Evolutionary conservation across 2,113 vertebrate genomes (phyloP), one percentile per base, ranked within the genome.

Genomic region (Clarias magur): DNA sequence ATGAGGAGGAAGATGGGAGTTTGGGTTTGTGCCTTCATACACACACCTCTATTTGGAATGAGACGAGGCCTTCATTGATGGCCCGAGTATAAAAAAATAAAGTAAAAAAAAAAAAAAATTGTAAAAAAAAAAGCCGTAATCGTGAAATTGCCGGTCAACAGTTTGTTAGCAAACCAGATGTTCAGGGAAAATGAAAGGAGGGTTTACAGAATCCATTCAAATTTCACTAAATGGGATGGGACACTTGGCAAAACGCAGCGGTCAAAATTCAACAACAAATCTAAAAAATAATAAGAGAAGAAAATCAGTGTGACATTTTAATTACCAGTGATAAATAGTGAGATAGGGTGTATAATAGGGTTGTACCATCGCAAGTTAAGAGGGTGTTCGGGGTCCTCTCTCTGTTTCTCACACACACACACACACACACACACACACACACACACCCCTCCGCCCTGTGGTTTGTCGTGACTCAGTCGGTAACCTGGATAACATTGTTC

Each of bases 291-390:
- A 80, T 9, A 60, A 25, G 3, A 48, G 12, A 8, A 54, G 78
- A 75, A 82, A 67, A 82, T 17, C 0, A 82, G 30, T 54, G 57
- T 70, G 73, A 30, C n/a, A 11, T 80, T 72, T 86, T 82, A 88
- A 88, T 85, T 80, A 75, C 23, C 11, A 17, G 17, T 48, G 82
- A 67, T 75, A 85, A 85, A n/a, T 48, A 30, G 70, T 68, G 25
- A 54, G 73, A 53, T 85, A 56, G n/a, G 75, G 56, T 13, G 65
- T 38, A 87, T 80, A 90, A 30, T 30, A 73, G 85, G 21, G 53
- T 25, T 94, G 89, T 94, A 98, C 98, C 97, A 90, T 98, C 97
- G 94, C 97, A 99, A 15, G 96, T 97, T 76, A 97, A 97, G 15
- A 98, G 96, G 0, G 96, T 92, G 60, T 98, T 95, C 97, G 98